Evolutionary conservation across 92 coral and sea anemone species (phyloP).

Genomic region (Pocillopora meandrina): DNA sequence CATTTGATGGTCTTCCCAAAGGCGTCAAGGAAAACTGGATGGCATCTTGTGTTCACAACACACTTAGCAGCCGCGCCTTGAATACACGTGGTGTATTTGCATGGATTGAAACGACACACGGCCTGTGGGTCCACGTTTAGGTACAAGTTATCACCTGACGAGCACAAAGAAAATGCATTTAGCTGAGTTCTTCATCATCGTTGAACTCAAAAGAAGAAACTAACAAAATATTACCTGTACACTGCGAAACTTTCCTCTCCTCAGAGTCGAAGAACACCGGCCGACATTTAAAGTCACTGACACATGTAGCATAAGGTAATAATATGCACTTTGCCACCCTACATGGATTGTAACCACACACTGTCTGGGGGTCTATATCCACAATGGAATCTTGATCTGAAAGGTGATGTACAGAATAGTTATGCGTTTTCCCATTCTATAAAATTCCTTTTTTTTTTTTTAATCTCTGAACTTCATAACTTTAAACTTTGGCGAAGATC

Average conservation of each 20-base stretch:
- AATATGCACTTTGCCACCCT: constrained; percentile 82
- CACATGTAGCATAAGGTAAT: constrained; percentile 90
- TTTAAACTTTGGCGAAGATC: no score
- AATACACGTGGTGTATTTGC: constrained; percentile 89
- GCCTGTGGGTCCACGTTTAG: constrained; percentile 75
- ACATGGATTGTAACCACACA: constrained; percentile 97
- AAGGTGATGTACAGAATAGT: not conserved
- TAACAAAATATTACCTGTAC: constrained; percentile 62
- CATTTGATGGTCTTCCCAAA: constrained; percentile 86
- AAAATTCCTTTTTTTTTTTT: no score
- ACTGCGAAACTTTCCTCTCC: constrained; percentile 77
- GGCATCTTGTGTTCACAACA: constrained; percentile 94
- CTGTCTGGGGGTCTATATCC: constrained; percentile 88
- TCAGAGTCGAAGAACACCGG: constrained; percentile 97
- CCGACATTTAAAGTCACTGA: constrained; percentile 94
- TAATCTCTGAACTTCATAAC: no score
- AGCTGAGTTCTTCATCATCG: not conserved
- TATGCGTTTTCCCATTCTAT: no score
- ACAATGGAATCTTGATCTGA: constrained; percentile 83
- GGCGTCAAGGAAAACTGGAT: constrained; percentile 91
- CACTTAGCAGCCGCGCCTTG: constrained; percentile 90
- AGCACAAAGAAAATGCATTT: not conserved
- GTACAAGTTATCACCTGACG: constrained; percentile 76
- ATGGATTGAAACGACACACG: constrained; percentile 93
- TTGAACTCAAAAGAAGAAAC: not conserved